These are phyloP conservation scores for Ormyrus thymus DNA, from an alignment of 2,888 invertebrate genomes.

Conservation along the genomic window DNA sequence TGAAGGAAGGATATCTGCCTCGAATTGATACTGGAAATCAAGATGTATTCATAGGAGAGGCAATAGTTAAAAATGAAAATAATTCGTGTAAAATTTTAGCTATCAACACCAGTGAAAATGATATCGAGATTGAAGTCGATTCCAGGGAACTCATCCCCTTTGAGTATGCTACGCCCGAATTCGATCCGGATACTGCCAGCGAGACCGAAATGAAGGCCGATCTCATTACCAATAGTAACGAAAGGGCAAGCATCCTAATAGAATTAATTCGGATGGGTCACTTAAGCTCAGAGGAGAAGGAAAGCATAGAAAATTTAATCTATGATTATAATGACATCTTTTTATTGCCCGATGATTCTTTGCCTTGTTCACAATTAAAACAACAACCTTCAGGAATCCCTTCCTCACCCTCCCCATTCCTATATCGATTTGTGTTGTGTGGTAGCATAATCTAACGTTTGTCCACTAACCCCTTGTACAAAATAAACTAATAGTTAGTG, in stretches of 20 bases:
- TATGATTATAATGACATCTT: background rate
- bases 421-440: too few relatives aligned
- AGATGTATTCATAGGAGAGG: background rate
- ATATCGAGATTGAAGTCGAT: too few relatives aligned
- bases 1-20: background rate
- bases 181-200: background rate
- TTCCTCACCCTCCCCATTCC: too few relatives aligned
- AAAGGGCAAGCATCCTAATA: too few relatives aligned
- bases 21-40: background rate
- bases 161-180: background rate
- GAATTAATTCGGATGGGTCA: too few relatives aligned
- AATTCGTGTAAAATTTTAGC: background rate
- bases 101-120: background rate
- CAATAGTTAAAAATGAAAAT: background rate
- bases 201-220: background rate
- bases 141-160: too few relatives aligned
- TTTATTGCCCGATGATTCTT: background rate
- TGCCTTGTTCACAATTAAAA: background rate
- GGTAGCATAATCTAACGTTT: too few relatives aligned
- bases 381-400: too few relatives aligned
- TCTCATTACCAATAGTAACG: too few relatives aligned
- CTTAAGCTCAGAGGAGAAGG: background rate
- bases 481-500: too few relatives aligned
- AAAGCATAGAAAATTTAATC: background rate
- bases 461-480: too few relatives aligned